Evolutionary conservation across 2,113 vertebrate genomes (phyloP), one percentile per base, ranked within the genome.

Genomic region (Nematolebias whitei): DNA sequence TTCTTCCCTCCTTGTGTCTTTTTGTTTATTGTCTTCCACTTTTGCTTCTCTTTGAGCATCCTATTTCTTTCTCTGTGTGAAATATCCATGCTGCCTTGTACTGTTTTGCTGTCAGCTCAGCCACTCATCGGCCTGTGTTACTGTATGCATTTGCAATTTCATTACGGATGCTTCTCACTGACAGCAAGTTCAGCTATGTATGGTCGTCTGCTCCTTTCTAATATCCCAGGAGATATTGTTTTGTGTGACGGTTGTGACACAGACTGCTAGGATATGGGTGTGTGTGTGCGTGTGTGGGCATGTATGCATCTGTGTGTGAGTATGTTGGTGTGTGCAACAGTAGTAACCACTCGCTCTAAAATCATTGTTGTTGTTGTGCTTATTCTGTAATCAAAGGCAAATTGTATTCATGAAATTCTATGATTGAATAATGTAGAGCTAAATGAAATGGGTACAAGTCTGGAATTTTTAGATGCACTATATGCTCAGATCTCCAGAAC

Each of bases 111-210:
- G 79, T 85, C 69, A 60, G 69, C 63, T 79, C 70, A 81, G 79
- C 59, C 72, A 44, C 65, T 40, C 74, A 65, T 65, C 74, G 81
- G 82, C 79, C 79, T 76, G 11, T 69, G 80, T 68, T 73, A 65
- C 80, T 84, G 72, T 83, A 78, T 87, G 79, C 77, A 88, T 83
- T 83, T 87, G 72, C 71, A 85, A 70, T 88, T 90, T 86, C 84
- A 90, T 88, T 85, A 87, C 77, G 15, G 71, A 68, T 75, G 69
- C 71, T 85, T 75, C 71, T 80, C 44, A n/a, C 71, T 84, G 82
- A 88, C 84, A 83, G 79, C 38, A 19, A 58, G 73, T 83, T 83
- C 80, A 74, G 82, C 79, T 67, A 72, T 49, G 67, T 71, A 75
- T 55, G 69, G 75, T 54, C 77, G 62, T 71, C 67, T 44, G 66